These are phyloP conservation scores for Drosophila sp. DNA, from an alignment of 1,140 invertebrate species.

Conservation along the genomic window DNA sequence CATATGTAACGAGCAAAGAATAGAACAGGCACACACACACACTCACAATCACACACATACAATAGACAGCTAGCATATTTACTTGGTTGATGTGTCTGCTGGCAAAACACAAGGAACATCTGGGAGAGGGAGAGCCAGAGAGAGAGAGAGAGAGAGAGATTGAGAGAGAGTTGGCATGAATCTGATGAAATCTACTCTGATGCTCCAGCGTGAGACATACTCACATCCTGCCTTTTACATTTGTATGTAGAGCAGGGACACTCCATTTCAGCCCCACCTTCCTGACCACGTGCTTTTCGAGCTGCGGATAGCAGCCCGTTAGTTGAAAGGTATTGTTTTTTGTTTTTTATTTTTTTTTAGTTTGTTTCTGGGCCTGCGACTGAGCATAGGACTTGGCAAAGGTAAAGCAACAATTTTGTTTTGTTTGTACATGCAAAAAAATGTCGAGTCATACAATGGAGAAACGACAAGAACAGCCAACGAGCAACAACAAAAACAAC, in stretches of 20 bases:
- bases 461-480: not conserved
- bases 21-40: conserved; percentile 14
- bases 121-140: conserved; percentile 8
- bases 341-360: conserved; percentile 41
- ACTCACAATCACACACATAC: not conserved
- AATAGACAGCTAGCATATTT: conserved; percentile 51
- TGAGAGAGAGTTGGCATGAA: too few species aligned
- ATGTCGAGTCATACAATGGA: conserved; percentile 2
- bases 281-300: conserved; percentile 18
- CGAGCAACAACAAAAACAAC: conserved; percentile 5
- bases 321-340: conserved; percentile 12
- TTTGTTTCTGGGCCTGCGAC: conserved; percentile 5
- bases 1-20: conserved; percentile 56
- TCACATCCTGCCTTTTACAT: conserved; percentile 61
- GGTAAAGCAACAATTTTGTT: conserved; percentile 3
- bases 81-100: conserved; percentile 21
- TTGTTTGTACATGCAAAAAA: not conserved
- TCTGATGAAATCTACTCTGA: not conserved
- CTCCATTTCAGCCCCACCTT: not conserved
- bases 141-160: too few species aligned
- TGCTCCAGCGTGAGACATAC: conserved; percentile 49
- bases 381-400: too few species aligned
- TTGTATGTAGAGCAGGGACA: conserved; percentile 63
- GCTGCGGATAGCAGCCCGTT: conserved; percentile 30
- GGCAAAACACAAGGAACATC: conserved; percentile 36